Base-by-base conservation (phyloP, 2,888 invertebrate genomes). In the Coleophora deauratella region DNA sequence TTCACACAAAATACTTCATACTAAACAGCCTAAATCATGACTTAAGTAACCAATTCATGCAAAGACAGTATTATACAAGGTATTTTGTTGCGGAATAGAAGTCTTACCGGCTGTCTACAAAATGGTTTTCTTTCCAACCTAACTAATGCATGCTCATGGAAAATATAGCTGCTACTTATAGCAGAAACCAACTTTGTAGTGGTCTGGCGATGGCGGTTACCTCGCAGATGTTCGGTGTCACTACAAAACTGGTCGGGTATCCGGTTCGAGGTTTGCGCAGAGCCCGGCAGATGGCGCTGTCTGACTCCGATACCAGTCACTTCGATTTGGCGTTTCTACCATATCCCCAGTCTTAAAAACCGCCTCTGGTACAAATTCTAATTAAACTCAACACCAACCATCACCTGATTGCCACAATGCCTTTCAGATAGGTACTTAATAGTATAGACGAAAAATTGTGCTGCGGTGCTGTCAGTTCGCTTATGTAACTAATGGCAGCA, bases 171-270 rank as follows among this genome's bases (percentile, higher is more conserved):
- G n/a, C n/a, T n/a, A n/a, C n/a, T n/a, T 21, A 21, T 21, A 21
- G 21, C 21, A 44, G 47, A 47, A 47, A 44, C 40, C 37, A 45
- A 41, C 43, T 42, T 40, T 40, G 49, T 49, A 46, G 53, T 44
- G 52, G 56, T 53, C 52, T 55, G 55, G 54, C 58, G 62, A 55
- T 56, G 59, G 58, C 59, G 51, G 51, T 57, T 60, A 52, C 55
- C 59, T 61, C 68, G 84, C 82, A 82, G 82, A 82, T 82, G 81
- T 74, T 71, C 71, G 64, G 66, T 75, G 73, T 77, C 75, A 64
- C 68, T 65, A 66, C 62, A 64, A 75, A 82, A 85, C 84, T 80
- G 84, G 84, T 85, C 72, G 68, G 66, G 80, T 63, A 84, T 84
- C 84, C 84, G 82, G 84, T 71, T 69, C 50, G 62, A 54, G 52